Conservation (phyloP, 2,888 invertebrate genomes). For the Plebejus argus region DNA sequence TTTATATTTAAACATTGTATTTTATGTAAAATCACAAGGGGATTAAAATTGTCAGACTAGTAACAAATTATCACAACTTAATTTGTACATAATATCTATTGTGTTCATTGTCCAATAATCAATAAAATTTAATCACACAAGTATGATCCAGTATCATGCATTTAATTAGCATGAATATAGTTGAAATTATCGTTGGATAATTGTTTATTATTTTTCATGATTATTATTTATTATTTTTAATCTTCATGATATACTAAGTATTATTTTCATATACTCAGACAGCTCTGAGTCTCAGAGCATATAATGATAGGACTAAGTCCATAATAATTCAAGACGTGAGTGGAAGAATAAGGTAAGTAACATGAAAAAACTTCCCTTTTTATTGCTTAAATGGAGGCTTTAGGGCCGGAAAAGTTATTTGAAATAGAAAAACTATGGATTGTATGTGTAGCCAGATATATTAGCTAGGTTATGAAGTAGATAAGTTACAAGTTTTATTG, state of each 20-base stretch:
- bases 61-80: conserved; percentile 1
- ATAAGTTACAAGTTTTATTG: too few relatives aligned
- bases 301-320: neutral
- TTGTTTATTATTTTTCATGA: too few relatives aligned
- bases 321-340: too few relatives aligned
- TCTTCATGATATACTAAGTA: neutral
- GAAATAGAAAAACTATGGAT: too few relatives aligned
- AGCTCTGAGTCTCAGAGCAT: neutral
- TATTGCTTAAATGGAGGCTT: too few relatives aligned
- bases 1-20: neutral
- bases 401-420: too few relatives aligned
- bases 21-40: neutral
- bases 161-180: conserved; percentile 10
- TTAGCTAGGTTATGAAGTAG: too few relatives aligned
- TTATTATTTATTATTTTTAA: too few relatives aligned
- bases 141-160: conserved; percentile 4
- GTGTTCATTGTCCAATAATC: neutral
- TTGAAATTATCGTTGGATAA: neutral
- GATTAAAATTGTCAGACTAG: neutral
- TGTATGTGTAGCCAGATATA: too few relatives aligned
- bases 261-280: neutral
- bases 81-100: neutral
- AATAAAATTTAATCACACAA: conserved; percentile 7
- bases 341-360: too few relatives aligned
- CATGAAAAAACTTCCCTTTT: too few relatives aligned